Evolutionary conservation across 2,888 invertebrate genomes (phyloP), one percentile per base, ranked within the genome.

Genomic region (Epistrophe grossulariae): DNA sequence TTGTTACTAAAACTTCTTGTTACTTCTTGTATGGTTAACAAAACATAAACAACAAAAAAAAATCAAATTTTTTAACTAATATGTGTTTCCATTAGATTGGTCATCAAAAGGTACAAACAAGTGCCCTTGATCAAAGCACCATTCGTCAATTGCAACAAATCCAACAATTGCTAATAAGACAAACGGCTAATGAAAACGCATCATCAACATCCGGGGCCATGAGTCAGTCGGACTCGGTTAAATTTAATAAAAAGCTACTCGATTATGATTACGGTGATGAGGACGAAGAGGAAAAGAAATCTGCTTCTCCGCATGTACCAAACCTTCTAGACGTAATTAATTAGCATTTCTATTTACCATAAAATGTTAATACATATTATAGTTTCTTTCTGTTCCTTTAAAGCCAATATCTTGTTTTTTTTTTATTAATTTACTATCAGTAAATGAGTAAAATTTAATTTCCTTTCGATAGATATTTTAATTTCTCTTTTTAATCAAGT

Each of bases 251-350:
- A 91, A 97, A 98, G 91, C 93, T 98, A 17, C 93, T 98, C 82
- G 97, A 98, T 93, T 98, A 97, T 92, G 98, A 98, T 93, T 98
- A 98, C 91, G 98, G 97, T 77, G 98, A 98, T 89, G 98, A 98
- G 88, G 98, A 98, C 76, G 98, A 98, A n/a, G 88, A 89, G 64
- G 96, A 96, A 50, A 95, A 94, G 82, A 93, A 92, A 79, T 79
- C 84, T 73, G 88, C 90, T 64, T 92, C 90, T 78, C 89, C 89
- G 66, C 88, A 89, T 87, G 82, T 89, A 74, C 79, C 89, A 73
- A 89, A 89, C 85, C 83, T 89, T 71, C 59, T 89, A 76, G 90
- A 90, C 78, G 89, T 89, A 88, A 88, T 83, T 88, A 84, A 82
- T 84, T 60, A 59, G 74, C 60, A 52, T 80, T 76, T 70, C 31